Conservation (phyloP, 2,113 vertebrate genomes). For the Podarcis raffonei region DNA sequence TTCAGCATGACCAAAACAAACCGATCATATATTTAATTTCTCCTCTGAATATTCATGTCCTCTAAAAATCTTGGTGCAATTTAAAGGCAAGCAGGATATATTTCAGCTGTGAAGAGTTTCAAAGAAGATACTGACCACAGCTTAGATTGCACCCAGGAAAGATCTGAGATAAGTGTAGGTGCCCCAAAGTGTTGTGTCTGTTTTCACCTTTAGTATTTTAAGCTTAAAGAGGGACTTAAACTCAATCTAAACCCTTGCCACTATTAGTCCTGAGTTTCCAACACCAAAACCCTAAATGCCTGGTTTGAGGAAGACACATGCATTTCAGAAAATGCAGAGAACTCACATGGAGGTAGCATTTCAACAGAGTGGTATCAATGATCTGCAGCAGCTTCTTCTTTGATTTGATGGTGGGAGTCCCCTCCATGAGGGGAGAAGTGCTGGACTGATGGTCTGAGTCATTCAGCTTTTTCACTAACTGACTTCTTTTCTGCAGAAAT, state of each 20-base stretch:
- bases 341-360: conserved; percentile 96
- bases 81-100: background rate
- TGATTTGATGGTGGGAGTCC: conserved; percentile 96
- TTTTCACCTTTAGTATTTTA: background rate
- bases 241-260: background rate
- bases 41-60: background rate
- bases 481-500: conserved; percentile 89
- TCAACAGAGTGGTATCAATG: conserved; percentile 95
- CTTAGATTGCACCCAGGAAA: too few species aligned
- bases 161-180: too few species aligned
- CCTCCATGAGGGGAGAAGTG: conserved; percentile 95
- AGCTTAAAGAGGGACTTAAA: background rate
- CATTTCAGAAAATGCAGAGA: background rate
- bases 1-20: background rate
- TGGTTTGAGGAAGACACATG: background rate
- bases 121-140: background rate
- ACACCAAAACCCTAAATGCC: background rate
- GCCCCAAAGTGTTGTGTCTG: too few species aligned
- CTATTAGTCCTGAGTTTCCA: background rate
- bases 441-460: conserved; percentile 92
- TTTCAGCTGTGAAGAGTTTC: background rate
- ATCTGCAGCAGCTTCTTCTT: conserved; percentile 97
- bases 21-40: background rate
- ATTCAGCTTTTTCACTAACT: conserved; percentile 94
- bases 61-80: background rate